Evolutionary conservation across 2,888 invertebrate genomes (phyloP), one percentile per base, ranked within the genome.

Genomic region (Drosophila colorata): DNA sequence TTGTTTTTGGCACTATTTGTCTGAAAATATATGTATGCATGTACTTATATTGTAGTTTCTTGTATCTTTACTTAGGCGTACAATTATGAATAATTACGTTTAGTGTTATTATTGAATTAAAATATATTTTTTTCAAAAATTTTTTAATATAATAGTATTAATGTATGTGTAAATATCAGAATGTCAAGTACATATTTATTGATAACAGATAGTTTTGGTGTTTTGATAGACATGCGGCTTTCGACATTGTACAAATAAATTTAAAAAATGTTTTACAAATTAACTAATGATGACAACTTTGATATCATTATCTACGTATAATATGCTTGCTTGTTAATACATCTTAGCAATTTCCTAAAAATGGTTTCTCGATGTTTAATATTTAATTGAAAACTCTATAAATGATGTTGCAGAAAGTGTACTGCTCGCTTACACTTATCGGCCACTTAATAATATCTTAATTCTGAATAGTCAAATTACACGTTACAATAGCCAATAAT

Each of bases 131-230:
- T 60, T 72, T 74, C 86, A 86, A 88, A 67, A 41, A 78, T 61
- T 80, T 83, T 83, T 83, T 77, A 80, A 58, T 78, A 78, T 88
- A 87, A 85, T 87, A 88, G 78, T 83, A 68, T 68, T 80, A 70
- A 74, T 87, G 79, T 72, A 68, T 85, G 69, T 84, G 87, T 85
- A 85, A 88, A 85, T 85, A 85, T 85, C 88, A 85, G 87, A 87
- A 88, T 88, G 87, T 88, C 84, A 84, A 84, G 87, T 88, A 83
- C 76, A 87, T 86, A 82, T 75, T 81, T 85, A 73, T 78, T 88
- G 78, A 84, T 88, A 88, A 85, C 88, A 88, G 87, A 88, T 84
- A 71, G 52, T 71, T 87, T 82, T 88, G 80, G 86, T 83, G 83
- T 83, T 86, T 85, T 79, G 74, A 82, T 76, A 87, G 83, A 83